Evolutionary conservation across 2,797 vertebrate genomes (phyloP).

Genomic region (Centroberyx gerrardi): DNA sequence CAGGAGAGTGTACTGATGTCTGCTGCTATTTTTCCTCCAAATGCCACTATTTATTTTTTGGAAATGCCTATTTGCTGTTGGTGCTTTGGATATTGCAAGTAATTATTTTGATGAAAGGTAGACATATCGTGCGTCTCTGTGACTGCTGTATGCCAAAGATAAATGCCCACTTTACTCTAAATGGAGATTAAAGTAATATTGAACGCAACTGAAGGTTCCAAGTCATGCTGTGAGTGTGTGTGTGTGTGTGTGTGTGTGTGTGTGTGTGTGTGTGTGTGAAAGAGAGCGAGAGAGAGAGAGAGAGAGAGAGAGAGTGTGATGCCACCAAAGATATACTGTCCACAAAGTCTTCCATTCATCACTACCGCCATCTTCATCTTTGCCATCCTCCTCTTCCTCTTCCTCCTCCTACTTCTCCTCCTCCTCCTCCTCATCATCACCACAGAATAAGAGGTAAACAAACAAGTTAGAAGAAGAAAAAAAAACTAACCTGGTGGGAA

Average conservation of each 20-base stretch:
- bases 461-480: neutral
- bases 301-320: neutral
- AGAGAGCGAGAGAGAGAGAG: no score
- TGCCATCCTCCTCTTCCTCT: no score
- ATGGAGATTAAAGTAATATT: conserved; percentile 5
- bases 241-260: conserved; percentile 1
- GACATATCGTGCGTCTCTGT: neutral
- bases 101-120: neutral
- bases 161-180: neutral
- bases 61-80: neutral
- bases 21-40: neutral
- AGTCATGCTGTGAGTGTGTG: neutral
- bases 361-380: neutral
- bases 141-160: conserved; percentile 5
- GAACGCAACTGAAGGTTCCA: neutral
- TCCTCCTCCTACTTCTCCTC: no score
- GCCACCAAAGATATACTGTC: neutral
- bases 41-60: conserved; percentile 1
- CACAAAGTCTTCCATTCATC: neutral
- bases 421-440: no score
- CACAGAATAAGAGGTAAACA: neutral
- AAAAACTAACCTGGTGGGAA: no score
- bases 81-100: neutral
- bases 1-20: neutral
- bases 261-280: neutral